Base-by-base conservation (phyloP, 1,140 invertebrate genomes). In the Luehdorfia chinensis region DNA sequence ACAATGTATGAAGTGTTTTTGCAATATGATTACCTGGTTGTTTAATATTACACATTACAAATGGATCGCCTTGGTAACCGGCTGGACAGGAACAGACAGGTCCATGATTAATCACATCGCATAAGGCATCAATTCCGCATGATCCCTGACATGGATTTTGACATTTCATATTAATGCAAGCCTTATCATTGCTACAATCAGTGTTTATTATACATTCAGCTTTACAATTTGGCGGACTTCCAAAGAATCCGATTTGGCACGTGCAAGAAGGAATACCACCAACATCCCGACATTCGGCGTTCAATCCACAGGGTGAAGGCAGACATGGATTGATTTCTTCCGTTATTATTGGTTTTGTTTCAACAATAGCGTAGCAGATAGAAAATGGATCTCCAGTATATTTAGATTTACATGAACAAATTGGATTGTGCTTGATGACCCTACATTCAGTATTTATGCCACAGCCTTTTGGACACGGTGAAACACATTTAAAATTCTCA, bases 81-180 rank as follows among this genome's bases (percentile, higher is more conserved):
- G 85, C 87, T 1, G 90, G 67, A 57, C 95, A 96, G 28, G 89
- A 90, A 70, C 94, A 96, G 3, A 92, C 89, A 0, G 95, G 93
- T 47, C 94, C 86, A 62, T 96, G 95, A 61, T 94, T 93, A 0
- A 94, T 90, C 0, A 96, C 93, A 55, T 88, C 89, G 66, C 95
- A 96, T 55, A 93, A 88, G 1, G 94, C 93, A 70, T 94, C 93
- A 0, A 88, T 62, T 14, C 95, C 95, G 75, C 95, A 97, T 8
- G 94, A 90, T 8, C 94, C 94, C n/a, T 90, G 89, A 71, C 95
- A 97, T 12, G 95, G 95, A 87, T 96, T 92, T 59, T 93, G 87
- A 70, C 95, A 97, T 66, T 94, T 92, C 71, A 94, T 92, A 62
- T 93, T 92, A n/a, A 95, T 88, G 81, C 96, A 97, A 18, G 94